Evolutionary conservation across 2,113 vertebrate species (phyloP).

Genomic region (Scomber scombrus): DNA sequence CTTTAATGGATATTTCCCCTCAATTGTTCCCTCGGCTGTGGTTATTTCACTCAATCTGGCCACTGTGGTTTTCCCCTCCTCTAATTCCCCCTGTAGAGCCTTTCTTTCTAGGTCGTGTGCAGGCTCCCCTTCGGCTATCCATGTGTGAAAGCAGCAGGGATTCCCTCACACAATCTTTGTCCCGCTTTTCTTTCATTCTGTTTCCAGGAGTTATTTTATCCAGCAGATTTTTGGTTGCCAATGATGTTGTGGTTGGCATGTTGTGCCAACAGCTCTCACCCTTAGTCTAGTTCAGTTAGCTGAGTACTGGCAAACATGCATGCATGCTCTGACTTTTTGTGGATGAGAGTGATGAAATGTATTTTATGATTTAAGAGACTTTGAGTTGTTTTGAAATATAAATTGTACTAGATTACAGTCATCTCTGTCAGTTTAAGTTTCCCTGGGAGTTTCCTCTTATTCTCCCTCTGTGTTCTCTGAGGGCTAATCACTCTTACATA

Average conservation of each 20-base stretch:
- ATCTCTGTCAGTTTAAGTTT: not conserved
- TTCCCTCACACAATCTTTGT: slow-evolving; percentile 40
- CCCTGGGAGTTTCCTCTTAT: not conserved
- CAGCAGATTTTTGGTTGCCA: slow-evolving; percentile 10
- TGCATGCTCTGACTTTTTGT: not conserved
- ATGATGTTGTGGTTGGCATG: slow-evolving; percentile 23
- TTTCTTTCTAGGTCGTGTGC: slow-evolving; percentile 13
- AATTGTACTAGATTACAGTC: not conserved
- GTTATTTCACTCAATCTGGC: slow-evolving; percentile 30
- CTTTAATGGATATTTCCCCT: slow-evolving; percentile 26
- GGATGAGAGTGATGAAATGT: not conserved
- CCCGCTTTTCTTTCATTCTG: slow-evolving; percentile 17
- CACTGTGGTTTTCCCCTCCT: slow-evolving; percentile 39
- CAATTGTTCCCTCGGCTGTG: slow-evolving; percentile 51
- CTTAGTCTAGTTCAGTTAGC: slow-evolving; percentile 15
- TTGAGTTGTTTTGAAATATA: slow-evolving; percentile 2
- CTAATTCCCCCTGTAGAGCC: slow-evolving; percentile 5
- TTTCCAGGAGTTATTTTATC: slow-evolving; percentile 31
- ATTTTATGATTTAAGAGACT: not conserved
- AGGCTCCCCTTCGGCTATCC: slow-evolving; percentile 8
- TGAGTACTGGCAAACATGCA: not conserved
- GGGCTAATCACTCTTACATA: slow-evolving; percentile 16
- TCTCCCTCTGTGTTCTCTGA: not conserved
- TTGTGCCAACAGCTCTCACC: slow-evolving; percentile 18
- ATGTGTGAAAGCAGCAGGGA: slow-evolving; percentile 48